Conservation (phyloP, 2,113 vertebrate species). For the Mus musculus region GRCm39 chr3:121013501-121014000, state of each 20-base stretch:
- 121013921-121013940: too few relatives aligned
- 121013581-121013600: neutral
- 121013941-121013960: too few relatives aligned
- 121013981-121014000: too few relatives aligned
- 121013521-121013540: too few relatives aligned
- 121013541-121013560: too few relatives aligned
- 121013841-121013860: neutral
- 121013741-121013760: conserved; percentile 35
- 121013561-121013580: too few relatives aligned
- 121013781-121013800: neutral
- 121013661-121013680: neutral
- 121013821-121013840: neutral
- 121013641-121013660: neutral
- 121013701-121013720: neutral
- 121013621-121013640: neutral
- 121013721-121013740: neutral
- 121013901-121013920: too few relatives aligned
- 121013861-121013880: too few relatives aligned
- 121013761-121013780: neutral
- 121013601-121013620: neutral
- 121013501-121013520: neutral
- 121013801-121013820: neutral
- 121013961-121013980: too few relatives aligned
- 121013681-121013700: neutral
- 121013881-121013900: too few relatives aligned